Evolutionary conservation across 2,113 vertebrate genomes (phyloP), one percentile per base, ranked within the genome.

Genomic region (Rostratula benghalensis): DNA sequence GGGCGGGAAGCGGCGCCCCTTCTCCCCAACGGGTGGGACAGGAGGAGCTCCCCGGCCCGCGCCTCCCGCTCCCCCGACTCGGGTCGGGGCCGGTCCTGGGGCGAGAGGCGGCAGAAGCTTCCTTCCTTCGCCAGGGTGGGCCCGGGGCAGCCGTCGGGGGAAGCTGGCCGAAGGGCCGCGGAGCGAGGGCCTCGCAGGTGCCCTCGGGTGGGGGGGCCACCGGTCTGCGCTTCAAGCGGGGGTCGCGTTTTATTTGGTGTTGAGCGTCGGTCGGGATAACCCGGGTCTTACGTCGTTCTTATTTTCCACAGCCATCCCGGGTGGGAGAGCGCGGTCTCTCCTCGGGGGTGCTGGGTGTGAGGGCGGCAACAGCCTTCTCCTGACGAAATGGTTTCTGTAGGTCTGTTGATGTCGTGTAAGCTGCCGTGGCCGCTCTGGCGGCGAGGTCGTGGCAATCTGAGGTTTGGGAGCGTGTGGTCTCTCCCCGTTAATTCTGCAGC

Each of bases 271-370:
- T 35, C 3, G 16, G 50, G 33, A 9, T 20, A 50, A 11, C 6
- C 20, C 15, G 2, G 22, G n/a, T 9, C 23, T 60, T 11, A 0
- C 2, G 79, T 50, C 10, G 0, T 6, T 7, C 21, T 9, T 12
- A 4, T 1, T 33, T 67, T 19, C 41, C 6, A 1, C n/a, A 4
- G 63, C 0, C 11, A 1, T 5, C 11, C 20, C 2, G 9, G 61
- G 31, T 1, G 19, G 39, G n/a, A 19, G 45, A 45, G 28, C 1
- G 33, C 30, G 2, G 19, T 2, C 24, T 37, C 18, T 10, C 25
- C 70, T 2, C 7, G 1, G 46, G 30, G 11, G 13, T 0, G 25
- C 1, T 5, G 73, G 57, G 37, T 8, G 6, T 2, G 46, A 31
- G 46, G 27, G 0, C n/a, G 67, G 30, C 39, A 11, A 1, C 4